phyloP scores from a whole-genome alignment of 2,113 vertebrate genomes.

The Pseudonaja textilis region DNA sequence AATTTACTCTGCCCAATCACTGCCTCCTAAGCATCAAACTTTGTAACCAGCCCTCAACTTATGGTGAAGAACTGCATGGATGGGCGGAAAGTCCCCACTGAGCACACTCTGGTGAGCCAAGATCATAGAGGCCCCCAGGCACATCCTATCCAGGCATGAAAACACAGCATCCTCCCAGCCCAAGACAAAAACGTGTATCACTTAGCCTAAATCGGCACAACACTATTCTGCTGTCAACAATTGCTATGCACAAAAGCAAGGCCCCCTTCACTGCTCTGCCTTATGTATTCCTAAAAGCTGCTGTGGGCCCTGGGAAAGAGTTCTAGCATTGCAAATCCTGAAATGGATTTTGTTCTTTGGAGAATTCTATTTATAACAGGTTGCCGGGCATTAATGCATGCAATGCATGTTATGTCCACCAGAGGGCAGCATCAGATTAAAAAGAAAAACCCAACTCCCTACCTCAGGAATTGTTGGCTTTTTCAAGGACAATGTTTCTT shows the following conservation, averaged over 20 bases:
- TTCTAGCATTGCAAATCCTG: not conserved
- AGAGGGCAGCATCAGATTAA: slow-evolving; percentile 51
- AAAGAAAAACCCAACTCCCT: not conserved
- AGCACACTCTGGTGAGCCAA: not conserved
- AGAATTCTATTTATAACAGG: not conserved
- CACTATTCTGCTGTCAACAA: not conserved
- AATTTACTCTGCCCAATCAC: not conserved
- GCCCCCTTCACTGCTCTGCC: not conserved
- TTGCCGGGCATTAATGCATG: not conserved
- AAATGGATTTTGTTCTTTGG: not conserved
- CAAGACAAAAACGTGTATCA: not conserved
- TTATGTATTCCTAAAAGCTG: not conserved
- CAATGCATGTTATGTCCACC: slow-evolving; percentile 33
- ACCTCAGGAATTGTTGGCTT: fast-evolving
- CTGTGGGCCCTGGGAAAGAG: not conserved
- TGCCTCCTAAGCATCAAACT: not conserved
- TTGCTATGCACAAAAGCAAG: not conserved
- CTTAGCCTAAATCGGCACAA: not conserved
- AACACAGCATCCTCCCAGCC: not conserved
- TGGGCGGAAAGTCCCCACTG: not conserved
- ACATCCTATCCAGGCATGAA: not conserved
- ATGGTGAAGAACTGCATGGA: not conserved
- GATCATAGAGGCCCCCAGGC: not conserved
- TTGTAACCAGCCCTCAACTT: not conserved
- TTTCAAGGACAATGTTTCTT: not conserved